These are phyloP conservation scores for Anser brachyrhynchus DNA, from an alignment of 2,113 vertebrate genomes.

Conservation along the genomic window DNA sequence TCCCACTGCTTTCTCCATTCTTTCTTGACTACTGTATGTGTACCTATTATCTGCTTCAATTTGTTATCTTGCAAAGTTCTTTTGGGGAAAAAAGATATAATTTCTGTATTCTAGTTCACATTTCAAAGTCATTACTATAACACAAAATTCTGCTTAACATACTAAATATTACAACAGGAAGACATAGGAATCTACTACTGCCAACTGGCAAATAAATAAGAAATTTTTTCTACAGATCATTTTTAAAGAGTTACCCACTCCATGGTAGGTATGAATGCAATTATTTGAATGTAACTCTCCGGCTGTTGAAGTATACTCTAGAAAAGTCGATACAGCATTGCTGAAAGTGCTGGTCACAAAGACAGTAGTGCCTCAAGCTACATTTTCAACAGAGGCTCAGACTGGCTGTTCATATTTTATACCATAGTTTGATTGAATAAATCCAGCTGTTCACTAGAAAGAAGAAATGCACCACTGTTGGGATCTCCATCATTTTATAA, in stretches of 20 bases:
- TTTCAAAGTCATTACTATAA: not conserved
- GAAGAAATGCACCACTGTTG: not conserved
- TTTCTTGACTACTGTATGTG: slow-evolving; percentile 27
- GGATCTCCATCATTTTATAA: not conserved
- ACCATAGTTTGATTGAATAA: slow-evolving; percentile 26
- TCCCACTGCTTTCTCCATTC: slow-evolving; percentile 12
- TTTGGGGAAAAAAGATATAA: not conserved
- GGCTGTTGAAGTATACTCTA: not conserved
- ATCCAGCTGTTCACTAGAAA: slow-evolving; percentile 26
- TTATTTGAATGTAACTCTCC: not conserved
- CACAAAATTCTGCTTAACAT: not conserved
- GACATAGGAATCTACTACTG: not conserved
- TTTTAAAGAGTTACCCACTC: not conserved
- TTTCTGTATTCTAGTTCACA: not conserved
- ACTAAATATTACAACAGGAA: not conserved
- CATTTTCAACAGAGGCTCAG: slow-evolving; percentile 55
- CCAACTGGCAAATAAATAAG: not conserved
- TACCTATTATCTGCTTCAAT: slow-evolving; percentile 53
- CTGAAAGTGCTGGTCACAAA: not conserved
- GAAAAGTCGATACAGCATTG: not conserved
- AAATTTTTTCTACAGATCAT: not conserved
- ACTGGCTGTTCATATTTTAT: slow-evolving; percentile 2
- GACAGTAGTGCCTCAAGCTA: slow-evolving; percentile 50
- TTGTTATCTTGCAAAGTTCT: slow-evolving; percentile 37
- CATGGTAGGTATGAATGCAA: not conserved